Evolutionary conservation across 2,888 invertebrate genomes (phyloP), one percentile per base, ranked within the genome.

Genomic region (Lasioglossum vierecki): DNA sequence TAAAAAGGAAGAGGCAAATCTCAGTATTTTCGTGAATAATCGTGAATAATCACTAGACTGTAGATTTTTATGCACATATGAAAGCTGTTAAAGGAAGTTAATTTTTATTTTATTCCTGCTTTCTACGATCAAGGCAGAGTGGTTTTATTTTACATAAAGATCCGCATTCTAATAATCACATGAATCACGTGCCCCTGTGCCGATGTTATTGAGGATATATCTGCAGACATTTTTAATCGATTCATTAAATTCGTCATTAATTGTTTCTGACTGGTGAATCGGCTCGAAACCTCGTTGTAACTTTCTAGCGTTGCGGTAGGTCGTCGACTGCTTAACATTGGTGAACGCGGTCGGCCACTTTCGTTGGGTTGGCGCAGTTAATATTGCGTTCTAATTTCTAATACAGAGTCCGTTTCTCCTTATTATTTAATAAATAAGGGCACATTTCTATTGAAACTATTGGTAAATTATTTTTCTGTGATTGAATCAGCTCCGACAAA

Each of bases 261-360:
- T 78, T 80, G 60, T 49, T 77, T 77, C 39, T 72, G 46, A 22
- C 53, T 49, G n/a, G 4, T 26, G 8, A 6, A 73, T 30, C 18
- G 46, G 18, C 46, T 70, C 35, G 22, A 49, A 13, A 39, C 41
- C 26, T 39, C 15, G 18, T 30, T 13, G 49, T 18, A 53, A 84
- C 81, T 88, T 87, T 87, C 81, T 84, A 76, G 18, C 41, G 68
- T 79, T 84, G 66, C 70, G 81, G 44, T 70, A 84, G 83, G 83
- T 89, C 82, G 63, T 78, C 71, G 79, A 89, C 84, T 84, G 44
- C 18, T 73, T 53, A 82, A 70, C 53, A 63, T 13, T 63, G 60
- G 71, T 5, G 57, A 80, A 81, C 57, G 72, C 76, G 57, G 46
- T 70, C 46, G 6, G 46, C 71, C 44, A 22, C 63, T 79, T 83